phyloP scores from a whole-genome alignment of 2,797 vertebrate genomes.

The Erethizon dorsatum region DNA sequence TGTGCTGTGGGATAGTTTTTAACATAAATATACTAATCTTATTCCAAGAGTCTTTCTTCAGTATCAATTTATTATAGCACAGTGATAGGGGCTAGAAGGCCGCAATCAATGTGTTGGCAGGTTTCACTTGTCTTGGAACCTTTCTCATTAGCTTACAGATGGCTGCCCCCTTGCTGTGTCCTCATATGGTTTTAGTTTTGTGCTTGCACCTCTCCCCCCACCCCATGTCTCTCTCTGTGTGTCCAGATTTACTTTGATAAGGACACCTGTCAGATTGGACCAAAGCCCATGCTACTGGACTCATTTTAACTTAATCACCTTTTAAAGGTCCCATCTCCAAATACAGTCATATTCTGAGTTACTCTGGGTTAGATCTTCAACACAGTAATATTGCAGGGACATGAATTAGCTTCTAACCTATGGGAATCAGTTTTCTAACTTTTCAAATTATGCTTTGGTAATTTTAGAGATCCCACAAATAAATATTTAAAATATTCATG shows the following conservation, averaged over 20 bases:
- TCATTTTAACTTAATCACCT: conserved; percentile 15
- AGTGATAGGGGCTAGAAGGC: neutral
- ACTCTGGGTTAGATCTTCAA: neutral
- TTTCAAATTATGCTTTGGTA: neutral
- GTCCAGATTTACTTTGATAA: neutral
- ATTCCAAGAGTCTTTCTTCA: neutral
- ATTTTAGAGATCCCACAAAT: neutral
- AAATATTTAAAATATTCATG: conserved; percentile 11
- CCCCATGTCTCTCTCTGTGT: neutral
- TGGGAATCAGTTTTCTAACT: neutral
- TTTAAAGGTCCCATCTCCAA: neutral
- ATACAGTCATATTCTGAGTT: conserved; percentile 1
- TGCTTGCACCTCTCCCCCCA: no score
- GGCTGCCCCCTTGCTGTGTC: neutral
- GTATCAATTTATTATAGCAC: neutral
- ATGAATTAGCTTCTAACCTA: neutral
- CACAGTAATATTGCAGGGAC: neutral
- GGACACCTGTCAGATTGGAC: neutral
- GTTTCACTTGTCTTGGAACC: neutral
- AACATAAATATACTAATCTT: neutral
- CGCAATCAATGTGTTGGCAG: neutral
- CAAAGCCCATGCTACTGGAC: neutral
- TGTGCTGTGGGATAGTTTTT: neutral
- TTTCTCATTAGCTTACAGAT: neutral
- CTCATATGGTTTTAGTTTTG: neutral